Evolutionary conservation across 1,140 invertebrate species (phyloP).

Genomic region (Zaprionus davidi): DNA sequence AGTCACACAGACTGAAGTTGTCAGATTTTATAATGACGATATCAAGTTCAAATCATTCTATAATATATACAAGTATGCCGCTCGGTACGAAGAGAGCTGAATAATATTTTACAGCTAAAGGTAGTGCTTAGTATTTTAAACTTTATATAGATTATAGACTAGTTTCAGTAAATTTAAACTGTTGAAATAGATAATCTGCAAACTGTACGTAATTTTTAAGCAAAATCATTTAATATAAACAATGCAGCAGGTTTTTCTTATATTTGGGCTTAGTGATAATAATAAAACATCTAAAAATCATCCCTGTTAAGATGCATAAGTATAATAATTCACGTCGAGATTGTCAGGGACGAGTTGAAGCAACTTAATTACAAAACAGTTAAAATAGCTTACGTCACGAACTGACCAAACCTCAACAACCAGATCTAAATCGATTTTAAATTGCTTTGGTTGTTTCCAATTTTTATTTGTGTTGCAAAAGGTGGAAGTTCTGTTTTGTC

Average conservation of each 20-base stretch:
- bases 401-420: slow-evolving; percentile 26
- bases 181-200: too few relatives aligned
- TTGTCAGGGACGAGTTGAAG: slow-evolving; percentile 34
- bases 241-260: too few relatives aligned
- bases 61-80: background rate
- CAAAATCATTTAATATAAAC: background rate
- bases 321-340: slow-evolving; percentile 23
- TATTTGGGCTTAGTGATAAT: too few relatives aligned
- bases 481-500: slow-evolving; percentile 43
- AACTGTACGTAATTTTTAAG: background rate
- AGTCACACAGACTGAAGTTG: background rate
- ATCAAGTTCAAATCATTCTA: background rate
- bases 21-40: background rate
- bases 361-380: slow-evolving; percentile 33
- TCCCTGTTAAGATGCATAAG: background rate
- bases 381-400: slow-evolving; percentile 24
- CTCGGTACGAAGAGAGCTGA: too few relatives aligned
- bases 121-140: too few relatives aligned
- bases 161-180: too few relatives aligned
- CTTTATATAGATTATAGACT: too few relatives aligned
- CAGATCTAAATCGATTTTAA: slow-evolving; percentile 51
- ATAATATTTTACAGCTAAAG: too few relatives aligned
- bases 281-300: too few relatives aligned
- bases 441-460: slow-evolving; percentile 37
- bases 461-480: slow-evolving; percentile 37